Conservation (phyloP, 2,888 invertebrate genomes). For the Agrilus mali region DNA sequence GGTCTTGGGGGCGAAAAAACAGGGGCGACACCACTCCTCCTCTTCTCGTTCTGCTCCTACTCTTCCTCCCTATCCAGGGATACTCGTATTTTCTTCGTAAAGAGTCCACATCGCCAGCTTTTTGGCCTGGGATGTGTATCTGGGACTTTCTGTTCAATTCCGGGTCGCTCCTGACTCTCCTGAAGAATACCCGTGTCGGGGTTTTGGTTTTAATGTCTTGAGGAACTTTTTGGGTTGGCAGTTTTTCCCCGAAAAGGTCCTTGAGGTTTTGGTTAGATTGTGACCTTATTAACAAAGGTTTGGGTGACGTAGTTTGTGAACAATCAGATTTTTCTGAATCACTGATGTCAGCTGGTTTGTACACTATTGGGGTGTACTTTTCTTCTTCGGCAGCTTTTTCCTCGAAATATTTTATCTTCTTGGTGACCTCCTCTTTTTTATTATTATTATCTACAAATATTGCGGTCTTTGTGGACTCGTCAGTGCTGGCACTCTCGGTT, state of each 20-base stretch:
- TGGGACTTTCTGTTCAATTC: slow-evolving; percentile 51
- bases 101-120: slow-evolving; percentile 44
- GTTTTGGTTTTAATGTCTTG: no score
- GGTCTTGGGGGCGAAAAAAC: slow-evolving; percentile 51
- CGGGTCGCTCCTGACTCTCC: slow-evolving; percentile 64
- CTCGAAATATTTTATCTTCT: slow-evolving; percentile 73
- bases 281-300: slow-evolving; percentile 32
- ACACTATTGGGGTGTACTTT: slow-evolving; percentile 31
- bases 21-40: slow-evolving; percentile 49
- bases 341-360: slow-evolving; percentile 32
- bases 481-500: slow-evolving; percentile 61
- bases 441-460: slow-evolving; percentile 46
- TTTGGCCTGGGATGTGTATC: slow-evolving; percentile 33
- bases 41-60: slow-evolving; percentile 36
- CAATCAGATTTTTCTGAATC: slow-evolving; percentile 19
- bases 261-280: slow-evolving; percentile 64
- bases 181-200: slow-evolving; percentile 8
- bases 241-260: slow-evolving; percentile 64
- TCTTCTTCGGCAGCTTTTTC: slow-evolving; percentile 44
- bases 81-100: slow-evolving; percentile 48
- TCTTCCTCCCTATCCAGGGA: slow-evolving; percentile 32
- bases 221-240: slow-evolving; percentile 5
- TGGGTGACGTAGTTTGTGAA: slow-evolving; percentile 16
- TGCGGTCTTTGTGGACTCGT: slow-evolving; percentile 57
- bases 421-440: slow-evolving; percentile 51